Percentiles rank a stretch among this genome's conserved stretches.
Evolutionary conservation across 2,113 vertebrate species (phyloP).

Genomic region (Natator depressus): DNA sequence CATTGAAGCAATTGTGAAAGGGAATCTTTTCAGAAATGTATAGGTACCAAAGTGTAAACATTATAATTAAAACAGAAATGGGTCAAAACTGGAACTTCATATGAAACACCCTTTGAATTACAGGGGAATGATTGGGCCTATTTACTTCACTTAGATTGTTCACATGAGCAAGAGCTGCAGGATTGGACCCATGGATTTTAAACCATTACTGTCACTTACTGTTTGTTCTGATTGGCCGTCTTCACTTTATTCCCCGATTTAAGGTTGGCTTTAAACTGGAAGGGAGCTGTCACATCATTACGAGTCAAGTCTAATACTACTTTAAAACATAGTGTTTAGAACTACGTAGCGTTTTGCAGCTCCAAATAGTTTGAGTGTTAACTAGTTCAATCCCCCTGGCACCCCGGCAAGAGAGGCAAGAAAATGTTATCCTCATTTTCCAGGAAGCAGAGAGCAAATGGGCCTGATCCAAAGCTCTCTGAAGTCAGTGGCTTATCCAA

Average conservation of each 20-base stretch:
- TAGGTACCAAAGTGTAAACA: neutral
- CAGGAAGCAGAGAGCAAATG: neutral
- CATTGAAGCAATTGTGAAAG: neutral
- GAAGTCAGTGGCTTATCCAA: neutral
- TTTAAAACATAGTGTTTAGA: neutral
- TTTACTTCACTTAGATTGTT: neutral
- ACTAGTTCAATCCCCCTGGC: neutral
- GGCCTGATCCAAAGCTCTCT: neutral
- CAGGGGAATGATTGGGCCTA: rapidly evolving
- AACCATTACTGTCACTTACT: neutral
- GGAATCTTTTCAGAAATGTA: neutral
- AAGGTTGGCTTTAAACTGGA: neutral
- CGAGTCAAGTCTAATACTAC: neutral
- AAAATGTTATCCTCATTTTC: neutral
- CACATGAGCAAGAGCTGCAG: neutral
- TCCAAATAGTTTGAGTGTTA: neutral
- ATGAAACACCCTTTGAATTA: neutral
- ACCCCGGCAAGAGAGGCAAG: neutral
- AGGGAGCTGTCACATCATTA: neutral
- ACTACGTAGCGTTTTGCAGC: neutral
- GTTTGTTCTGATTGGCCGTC: neutral
- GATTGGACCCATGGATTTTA: rapidly evolving
- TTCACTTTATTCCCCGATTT: neutral
- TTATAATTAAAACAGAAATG: neutral
- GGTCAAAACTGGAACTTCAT: neutral